Evolutionary conservation across 2,888 invertebrate species (phyloP), one percentile per base, ranked within the genome.

Genomic region (Allolobophora icterica): DNA sequence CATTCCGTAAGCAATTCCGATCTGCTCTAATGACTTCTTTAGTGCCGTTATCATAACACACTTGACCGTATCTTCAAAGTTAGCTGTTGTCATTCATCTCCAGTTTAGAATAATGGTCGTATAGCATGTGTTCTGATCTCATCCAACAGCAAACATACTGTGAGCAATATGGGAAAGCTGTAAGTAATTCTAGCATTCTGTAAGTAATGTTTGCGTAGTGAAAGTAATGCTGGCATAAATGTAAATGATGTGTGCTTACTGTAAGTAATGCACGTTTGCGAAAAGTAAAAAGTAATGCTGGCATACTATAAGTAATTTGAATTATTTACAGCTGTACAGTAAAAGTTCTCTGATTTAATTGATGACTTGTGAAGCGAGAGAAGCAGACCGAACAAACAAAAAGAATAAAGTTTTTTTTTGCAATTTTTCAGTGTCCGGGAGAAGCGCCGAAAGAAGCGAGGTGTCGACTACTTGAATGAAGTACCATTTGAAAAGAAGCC

Each of bases 401-500:
- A 52, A 52, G 71, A 71, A 71, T 71, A 30, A 71, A 71, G 71
- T 30, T n/a, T 71, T 30, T 17, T 45, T 71, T n/a, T n/a, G 71
- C 30, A 71, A 71, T 71, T 71, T 38, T 92, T 52, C 35, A 89
- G 90, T 30, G 90, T 92, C 40, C 94, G 94, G 92, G 94, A 94
- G 92, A 94, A 94, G 92, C 93, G 94, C 33, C 94, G 93, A 91
- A 94, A 94, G 92, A 97, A 98, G 95, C 97, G 98, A 24, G 98
- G 98, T 0, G 98, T 99, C 11, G 98, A 99, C 95, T 99, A 99
- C 96, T 99, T 99, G 95, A 97, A 97, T 0, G 99, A 99, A 96
- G 97, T 99, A 93, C 99, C 99, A 0, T 99, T 99, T 95, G 99
- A 99, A 95, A 99, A 99, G 96, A 96, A 97, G 84, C 98, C 99